These are phyloP conservation scores for Polydrusus tereticollis DNA, from an alignment of 2,888 invertebrate species.

Conservation along the genomic window DNA sequence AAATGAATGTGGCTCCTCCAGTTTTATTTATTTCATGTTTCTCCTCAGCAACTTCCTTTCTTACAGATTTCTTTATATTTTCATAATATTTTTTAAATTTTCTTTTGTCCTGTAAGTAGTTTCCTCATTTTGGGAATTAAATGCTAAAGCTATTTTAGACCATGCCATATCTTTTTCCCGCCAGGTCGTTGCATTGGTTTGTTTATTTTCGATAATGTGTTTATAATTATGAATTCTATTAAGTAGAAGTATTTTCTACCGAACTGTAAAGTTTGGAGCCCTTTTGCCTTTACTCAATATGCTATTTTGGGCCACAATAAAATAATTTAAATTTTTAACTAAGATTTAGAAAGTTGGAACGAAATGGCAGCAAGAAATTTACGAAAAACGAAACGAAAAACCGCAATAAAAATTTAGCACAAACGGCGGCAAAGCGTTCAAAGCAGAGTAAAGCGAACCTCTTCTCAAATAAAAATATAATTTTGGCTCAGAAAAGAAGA, in stretches of 20 bases:
- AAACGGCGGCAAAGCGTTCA: too few relatives aligned
- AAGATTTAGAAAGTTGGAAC: too few relatives aligned
- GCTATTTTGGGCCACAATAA: too few relatives aligned
- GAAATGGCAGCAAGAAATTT: too few relatives aligned
- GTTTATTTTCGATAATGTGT: constrained; percentile 23
- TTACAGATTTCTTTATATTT: not conserved
- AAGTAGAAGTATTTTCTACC: not conserved
- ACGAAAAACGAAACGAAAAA: too few relatives aligned
- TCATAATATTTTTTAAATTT: not conserved
- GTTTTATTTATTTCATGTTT: too few relatives aligned
- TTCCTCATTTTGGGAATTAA: constrained; percentile 23
- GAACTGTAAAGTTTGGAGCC: constrained; percentile 19
- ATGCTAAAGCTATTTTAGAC: constrained; percentile 13
- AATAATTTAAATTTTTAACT: too few relatives aligned
- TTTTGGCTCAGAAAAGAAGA: too few relatives aligned
- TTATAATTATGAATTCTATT: constrained; percentile 12
- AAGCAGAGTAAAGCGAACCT: too few relatives aligned
- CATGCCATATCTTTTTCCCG: constrained; percentile 19
- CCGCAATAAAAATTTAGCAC: too few relatives aligned
- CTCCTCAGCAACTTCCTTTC: not conserved
- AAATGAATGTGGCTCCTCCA: too few relatives aligned
- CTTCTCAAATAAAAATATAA: too few relatives aligned
- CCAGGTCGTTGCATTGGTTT: constrained; percentile 7
- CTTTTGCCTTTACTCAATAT: constrained; percentile 13
- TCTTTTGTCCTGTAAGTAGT: not conserved